phyloP scores from a whole-genome alignment of 2,797 vertebrate genomes.

The Steatocranus sp. region DNA sequence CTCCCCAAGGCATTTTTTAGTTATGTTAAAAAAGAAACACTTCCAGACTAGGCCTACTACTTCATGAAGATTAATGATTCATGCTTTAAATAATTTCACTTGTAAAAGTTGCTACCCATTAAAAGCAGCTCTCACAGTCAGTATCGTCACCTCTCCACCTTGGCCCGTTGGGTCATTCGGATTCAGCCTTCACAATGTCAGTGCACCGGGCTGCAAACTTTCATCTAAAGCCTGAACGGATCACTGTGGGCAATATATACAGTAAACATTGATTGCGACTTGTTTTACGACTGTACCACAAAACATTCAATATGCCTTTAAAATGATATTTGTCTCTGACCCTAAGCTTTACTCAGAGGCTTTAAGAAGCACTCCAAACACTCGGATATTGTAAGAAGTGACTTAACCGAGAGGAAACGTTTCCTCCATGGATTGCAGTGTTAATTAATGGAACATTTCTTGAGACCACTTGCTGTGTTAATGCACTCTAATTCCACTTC shows the following conservation, averaged over 20 bases:
- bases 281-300: background rate
- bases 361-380: background rate
- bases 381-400: background rate
- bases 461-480: background rate
- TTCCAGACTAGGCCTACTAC: background rate
- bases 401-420: background rate
- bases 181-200: background rate
- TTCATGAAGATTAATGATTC: background rate
- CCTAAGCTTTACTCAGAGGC: background rate
- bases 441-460: background rate
- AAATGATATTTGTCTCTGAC: background rate
- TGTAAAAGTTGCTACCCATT: background rate
- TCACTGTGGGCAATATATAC: background rate
- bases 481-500: background rate
- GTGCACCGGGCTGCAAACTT: background rate
- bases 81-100: background rate
- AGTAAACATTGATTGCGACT: background rate
- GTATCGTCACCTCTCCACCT: background rate
- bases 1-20: background rate
- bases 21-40: background rate
- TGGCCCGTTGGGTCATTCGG: background rate
- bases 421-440: background rate
- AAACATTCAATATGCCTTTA: background rate
- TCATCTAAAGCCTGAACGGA: background rate
- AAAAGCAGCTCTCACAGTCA: background rate